Evolutionary conservation across 2,888 invertebrate species (phyloP).

Genomic region (Linyphia triangularis): DNA sequence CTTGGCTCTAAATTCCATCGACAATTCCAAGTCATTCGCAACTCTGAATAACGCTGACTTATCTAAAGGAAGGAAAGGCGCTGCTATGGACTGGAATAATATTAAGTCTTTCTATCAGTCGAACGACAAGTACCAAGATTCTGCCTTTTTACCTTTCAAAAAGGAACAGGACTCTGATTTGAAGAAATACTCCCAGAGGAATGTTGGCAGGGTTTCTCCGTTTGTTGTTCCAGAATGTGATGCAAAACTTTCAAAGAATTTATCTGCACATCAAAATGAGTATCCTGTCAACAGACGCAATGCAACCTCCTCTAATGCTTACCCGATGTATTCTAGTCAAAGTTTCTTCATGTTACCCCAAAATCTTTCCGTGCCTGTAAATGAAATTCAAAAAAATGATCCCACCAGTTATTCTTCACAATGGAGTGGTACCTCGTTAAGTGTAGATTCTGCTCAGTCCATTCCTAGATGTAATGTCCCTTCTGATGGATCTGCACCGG

Average conservation of each 20-base stretch:
- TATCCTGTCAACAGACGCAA: not conserved
- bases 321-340: constrained; percentile 30
- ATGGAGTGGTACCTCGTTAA: constrained; percentile 11
- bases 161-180: constrained; percentile 32
- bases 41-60: not conserved
- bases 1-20: not conserved
- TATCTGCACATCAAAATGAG: constrained; percentile 26
- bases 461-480: constrained; percentile 12
- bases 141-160: constrained; percentile 44
- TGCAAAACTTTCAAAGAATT: constrained; percentile 26
- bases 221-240: constrained; percentile 59
- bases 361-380: constrained; percentile 6
- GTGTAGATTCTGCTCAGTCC: constrained; percentile 10
- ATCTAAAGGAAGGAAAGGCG: not conserved
- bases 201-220: constrained; percentile 72
- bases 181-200: constrained; percentile 58
- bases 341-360: constrained; percentile 16
- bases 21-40: not conserved
- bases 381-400: constrained; percentile 41
- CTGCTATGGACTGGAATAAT: constrained; percentile 42
- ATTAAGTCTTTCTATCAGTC: constrained; percentile 10
- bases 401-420: constrained; percentile 17
- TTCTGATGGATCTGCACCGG: constrained; percentile 78
- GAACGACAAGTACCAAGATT: constrained; percentile 37
- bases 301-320: not conserved